Base-by-base conservation (phyloP, 2,888 invertebrate species). In the Hermaeophaga mercurialis region DNA sequence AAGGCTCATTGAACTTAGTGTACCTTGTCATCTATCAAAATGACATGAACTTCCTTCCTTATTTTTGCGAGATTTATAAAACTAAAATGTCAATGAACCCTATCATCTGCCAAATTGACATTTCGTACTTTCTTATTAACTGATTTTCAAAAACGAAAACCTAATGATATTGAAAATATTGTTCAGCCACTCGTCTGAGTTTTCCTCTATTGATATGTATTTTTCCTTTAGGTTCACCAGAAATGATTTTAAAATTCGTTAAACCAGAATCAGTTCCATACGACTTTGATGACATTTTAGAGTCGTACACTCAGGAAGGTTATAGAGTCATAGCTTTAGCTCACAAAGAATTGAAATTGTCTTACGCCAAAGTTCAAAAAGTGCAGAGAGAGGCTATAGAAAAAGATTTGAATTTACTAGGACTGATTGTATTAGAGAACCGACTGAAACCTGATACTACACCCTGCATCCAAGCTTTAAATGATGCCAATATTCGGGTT, bases 341-440 rank as follows among this genome's bases (percentile, higher is more conserved):
- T 0, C 89, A 90, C 59, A 86, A 89, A 50, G 81, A 87, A 6
- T 76, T 97, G 47, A 81, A 82, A 31, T 81, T 85, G 68, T 86
- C 86, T 2, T 87, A 86, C 70, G 84, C 87, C 6, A 88, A 91
- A 74, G 83, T 90, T 7, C 88, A 91, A 71, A 83, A 87, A 56
- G 83, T 91, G 67, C 83, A 85, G 17, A 82, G 94, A 26, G 92
- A 93, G 57, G 81, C 85, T 70, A 86, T 94, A 28, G 96, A 97
- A 78, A 81, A 81, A 15, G 90, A 91, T 64, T 79, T 95, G 63
- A 87, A 84, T 56, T 92, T 94, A 73, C 79, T 94, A 3, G 96
- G 96, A 0, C 84, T 99, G 63, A 89, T 99, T 8, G 88, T 99
- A 6, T 84, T 99, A 80, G 98, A 99, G 77, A 99, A 99, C 78